Base-by-base conservation (phyloP, 2,888 invertebrate species). In the Agrilus biguttatus region DNA sequence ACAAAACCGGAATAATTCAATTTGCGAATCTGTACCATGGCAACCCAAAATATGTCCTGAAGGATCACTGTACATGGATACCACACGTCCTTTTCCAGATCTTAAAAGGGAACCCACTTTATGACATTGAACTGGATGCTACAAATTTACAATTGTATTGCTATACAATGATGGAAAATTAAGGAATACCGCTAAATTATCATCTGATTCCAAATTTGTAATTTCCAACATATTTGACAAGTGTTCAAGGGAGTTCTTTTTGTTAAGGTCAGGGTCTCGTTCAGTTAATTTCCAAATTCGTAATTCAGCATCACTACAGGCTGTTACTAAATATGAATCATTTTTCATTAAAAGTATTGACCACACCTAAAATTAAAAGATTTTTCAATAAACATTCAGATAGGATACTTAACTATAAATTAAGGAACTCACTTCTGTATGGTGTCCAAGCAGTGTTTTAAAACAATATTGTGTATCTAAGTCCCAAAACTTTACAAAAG, bases 401-500 rank as follows among this genome's bases (percentile, higher is more conserved):
- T 43, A 33, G 33, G 36, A 39, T 39, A 43, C 33, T 35, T 28
- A 36, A 12, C 21, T 33, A 19, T n/a, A 17, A 36, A 33, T 36
- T 35, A 8, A 32, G 14, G 49, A 36, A 47, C 46, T 42, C 67
- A 82, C 83, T 72, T 93, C 93, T 49, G 82, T 79, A 56, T 80
- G 77, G 66, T 89, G 86, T 45, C 90, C 93, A 35, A 89, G 81
- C 40, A 98, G 70, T 3, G 97, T 97, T 64, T 88, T 89, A 58
- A 97, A 97, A 63, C 96, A 97, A 58, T 91, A 87, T 55, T 92
- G 87, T 6, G 91, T 91, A 51, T 88, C 84, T 50, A 97, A 71
- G 64, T 97, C 91, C 97, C 97, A 98, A 63, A 98, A 91, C 65
- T 96, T 97, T 1, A 98, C 78, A 62, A 87, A 87, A 8, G 87